phyloP scores from a whole-genome alignment of 2,113 vertebrate species.

The Brachypodius melanocephalos region DNA sequence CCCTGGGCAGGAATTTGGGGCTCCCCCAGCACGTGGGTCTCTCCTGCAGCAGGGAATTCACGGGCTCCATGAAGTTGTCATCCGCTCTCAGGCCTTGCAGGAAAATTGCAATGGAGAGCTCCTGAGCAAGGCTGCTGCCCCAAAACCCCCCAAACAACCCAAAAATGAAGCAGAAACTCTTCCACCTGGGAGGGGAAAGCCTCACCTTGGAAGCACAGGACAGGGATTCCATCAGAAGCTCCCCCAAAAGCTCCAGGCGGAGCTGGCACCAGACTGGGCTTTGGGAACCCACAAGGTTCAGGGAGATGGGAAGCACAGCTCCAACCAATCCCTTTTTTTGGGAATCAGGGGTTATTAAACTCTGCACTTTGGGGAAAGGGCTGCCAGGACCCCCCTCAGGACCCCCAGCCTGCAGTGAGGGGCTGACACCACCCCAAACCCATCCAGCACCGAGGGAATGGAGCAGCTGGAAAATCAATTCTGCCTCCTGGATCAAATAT shows the following conservation, averaged over 20 bases:
- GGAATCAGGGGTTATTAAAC: background rate
- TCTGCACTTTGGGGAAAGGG: background rate
- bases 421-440: background rate
- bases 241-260: background rate
- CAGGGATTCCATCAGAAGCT: background rate
- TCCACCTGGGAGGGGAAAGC: background rate
- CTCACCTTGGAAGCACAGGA: background rate
- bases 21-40: background rate
- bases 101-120: background rate
- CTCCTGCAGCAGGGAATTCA: background rate
- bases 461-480: background rate
- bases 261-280: background rate
- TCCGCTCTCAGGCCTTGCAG: background rate
- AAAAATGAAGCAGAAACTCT: background rate
- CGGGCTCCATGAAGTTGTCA: background rate
- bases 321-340: fast-evolving
- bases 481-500: background rate
- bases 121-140: background rate
- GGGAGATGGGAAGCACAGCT: background rate
- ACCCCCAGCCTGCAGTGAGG: fast-evolving
- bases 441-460: background rate
- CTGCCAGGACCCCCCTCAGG: background rate
- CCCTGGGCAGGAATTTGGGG: background rate
- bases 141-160: background rate
- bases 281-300: background rate